These are phyloP conservation scores for Phrixothrix hirtus DNA, from an alignment of 2,888 invertebrate species.

Conservation along the genomic window DNA sequence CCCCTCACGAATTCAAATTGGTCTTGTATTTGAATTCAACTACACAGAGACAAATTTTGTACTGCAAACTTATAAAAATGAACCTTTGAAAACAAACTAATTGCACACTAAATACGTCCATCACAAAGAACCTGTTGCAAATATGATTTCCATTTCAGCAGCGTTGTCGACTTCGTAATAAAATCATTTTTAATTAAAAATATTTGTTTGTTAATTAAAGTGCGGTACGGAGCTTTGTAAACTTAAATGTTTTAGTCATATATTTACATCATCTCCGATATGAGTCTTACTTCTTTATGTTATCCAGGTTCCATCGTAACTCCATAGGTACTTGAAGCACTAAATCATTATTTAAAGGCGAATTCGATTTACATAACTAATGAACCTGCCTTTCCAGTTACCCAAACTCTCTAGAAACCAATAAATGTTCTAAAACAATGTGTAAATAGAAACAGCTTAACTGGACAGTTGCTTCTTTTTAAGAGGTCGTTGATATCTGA, in stretches of 20 bases:
- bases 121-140: too few species aligned
- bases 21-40: slow-evolving; percentile 26
- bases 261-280: slow-evolving; percentile 16
- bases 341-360: slow-evolving; percentile 51
- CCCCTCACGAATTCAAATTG: slow-evolving; percentile 32
- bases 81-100: too few species aligned
- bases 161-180: too few species aligned
- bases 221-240: too few species aligned
- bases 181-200: too few species aligned
- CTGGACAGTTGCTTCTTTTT: slow-evolving; percentile 23
- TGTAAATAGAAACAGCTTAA: slow-evolving; percentile 16
- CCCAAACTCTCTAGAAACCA: slow-evolving; percentile 24
- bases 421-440: slow-evolving; percentile 31
- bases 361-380: slow-evolving; percentile 54
- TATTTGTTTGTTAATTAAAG: too few species aligned
- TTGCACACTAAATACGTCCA: too few species aligned
- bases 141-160: too few species aligned
- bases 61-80: too few species aligned
- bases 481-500: slow-evolving; percentile 33
- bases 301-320: slow-evolving; percentile 41
- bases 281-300: slow-evolving; percentile 22
- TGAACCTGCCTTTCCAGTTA: slow-evolving; percentile 46
- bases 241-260: too few species aligned
- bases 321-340: slow-evolving; percentile 35
- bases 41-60: too few species aligned